Base-by-base conservation (phyloP, 2,797 vertebrate species). In the Neopelma chrysocephalum region DNA sequence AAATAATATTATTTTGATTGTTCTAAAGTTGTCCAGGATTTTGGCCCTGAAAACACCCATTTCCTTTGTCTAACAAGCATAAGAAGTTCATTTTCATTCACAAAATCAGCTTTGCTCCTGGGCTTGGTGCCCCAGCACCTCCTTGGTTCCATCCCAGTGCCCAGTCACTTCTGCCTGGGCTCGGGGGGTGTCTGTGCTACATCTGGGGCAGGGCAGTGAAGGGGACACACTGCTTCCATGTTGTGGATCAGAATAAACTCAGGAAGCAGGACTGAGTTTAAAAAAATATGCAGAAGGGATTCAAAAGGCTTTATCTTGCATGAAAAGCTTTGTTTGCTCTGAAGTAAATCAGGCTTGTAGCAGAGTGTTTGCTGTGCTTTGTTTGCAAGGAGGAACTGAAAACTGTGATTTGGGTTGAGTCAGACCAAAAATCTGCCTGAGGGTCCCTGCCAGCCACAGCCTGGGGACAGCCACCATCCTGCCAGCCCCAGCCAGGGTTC, bases 91-190 rank as follows among this genome's bases (percentile, higher is more conserved):
- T 26, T 34, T 62, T 7, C 11, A 11, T 40, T 76, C 23, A 60
- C 45, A 56, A 72, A 56, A 72, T 15, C 42, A 42, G 13, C 50
- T 53, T 62, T 80, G 3, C 43, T 81, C 0, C 0, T 47, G 45
- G 29, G 9, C 19, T 62, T 57, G 62, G 22, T 71, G 27, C 23
- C 45, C 9, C 15, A 47, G 12, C 31, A 31, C 22, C 54, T 56
- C 38, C 36, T 21, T 48, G n/a, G 11, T 6, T 61, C 51, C 42
- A 15, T 38, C 18, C 15, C 21, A 9, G 31, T 10, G 31, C 60
- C 4, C 7, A 34, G 51, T 5, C 36, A 3, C 23, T 15, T 2
- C 50, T 86, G n/a, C 42, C 54, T 18, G 0, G 42, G 4, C 1
- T 0, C 8, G 6, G 38, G 38, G 29, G 27, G 38, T 31, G 38